These are phyloP conservation scores for Pristionchus exspectatus DNA, from an alignment of 2,888 invertebrate species.

Conservation along the genomic window DNA sequence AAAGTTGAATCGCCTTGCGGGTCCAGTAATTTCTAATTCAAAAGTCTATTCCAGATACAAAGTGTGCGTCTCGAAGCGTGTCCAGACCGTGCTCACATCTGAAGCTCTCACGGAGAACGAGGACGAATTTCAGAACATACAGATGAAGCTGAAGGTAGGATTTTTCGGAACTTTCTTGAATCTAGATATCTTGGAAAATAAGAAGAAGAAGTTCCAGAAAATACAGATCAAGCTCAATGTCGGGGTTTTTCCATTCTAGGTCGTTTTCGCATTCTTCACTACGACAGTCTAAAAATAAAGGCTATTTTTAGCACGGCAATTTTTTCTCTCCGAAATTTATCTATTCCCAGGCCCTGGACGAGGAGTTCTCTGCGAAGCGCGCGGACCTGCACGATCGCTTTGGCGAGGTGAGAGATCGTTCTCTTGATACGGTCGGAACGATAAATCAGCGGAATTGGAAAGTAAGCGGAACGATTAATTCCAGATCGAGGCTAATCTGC, in stretches of 20 bases:
- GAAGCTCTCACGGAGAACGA: constrained; percentile 69
- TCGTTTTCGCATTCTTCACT: no score
- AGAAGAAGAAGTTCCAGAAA: no score
- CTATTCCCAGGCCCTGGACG: constrained; percentile 71
- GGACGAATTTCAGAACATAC: constrained; percentile 68
- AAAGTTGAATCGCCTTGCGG: no score
- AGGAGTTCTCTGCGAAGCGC: constrained; percentile 72
- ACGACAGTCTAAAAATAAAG: no score
- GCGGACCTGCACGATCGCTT: constrained; percentile 70
- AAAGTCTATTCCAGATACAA: constrained; percentile 63
- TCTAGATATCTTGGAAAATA: no score
- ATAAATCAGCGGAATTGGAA: not conserved
- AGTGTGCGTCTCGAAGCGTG: constrained; percentile 66
- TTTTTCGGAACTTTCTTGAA: not conserved
- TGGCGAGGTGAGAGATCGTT: constrained; percentile 61
- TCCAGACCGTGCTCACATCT: constrained; percentile 73
- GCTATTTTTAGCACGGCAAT: no score
- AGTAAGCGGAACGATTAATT: not conserved
- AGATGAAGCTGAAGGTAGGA: constrained; percentile 63
- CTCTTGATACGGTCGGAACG: not conserved
- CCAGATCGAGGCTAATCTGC: constrained; percentile 72
- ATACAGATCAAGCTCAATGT: no score
- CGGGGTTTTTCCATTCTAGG: no score
- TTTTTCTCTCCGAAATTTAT: no score
- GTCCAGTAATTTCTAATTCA: no score